Evolutionary conservation across 2,888 invertebrate species (phyloP), one percentile per base, ranked within the genome.

Genomic region (Drosophila diplacantha): DNA sequence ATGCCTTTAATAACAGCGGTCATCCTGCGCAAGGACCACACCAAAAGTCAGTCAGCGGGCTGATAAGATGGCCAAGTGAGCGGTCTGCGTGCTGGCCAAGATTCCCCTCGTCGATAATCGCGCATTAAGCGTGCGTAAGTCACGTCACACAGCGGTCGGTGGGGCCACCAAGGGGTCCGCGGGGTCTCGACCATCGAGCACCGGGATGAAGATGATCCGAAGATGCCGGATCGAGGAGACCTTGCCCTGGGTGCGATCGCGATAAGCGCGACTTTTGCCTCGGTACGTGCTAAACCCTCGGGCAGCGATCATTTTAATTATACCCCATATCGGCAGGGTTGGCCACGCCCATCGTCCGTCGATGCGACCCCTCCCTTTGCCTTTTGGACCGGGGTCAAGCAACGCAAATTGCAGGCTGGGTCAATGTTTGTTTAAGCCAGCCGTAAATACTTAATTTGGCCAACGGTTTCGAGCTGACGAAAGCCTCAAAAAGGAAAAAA

Each of bases 221-320:
- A 37, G 61, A 61, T 50, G 60, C 52, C 35, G 61, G 50, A 44
- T 58, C 53, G 43, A 69, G 50, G 65, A 79, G 83, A 86, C 85
- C 86, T 85, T 86, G 85, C 85, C 85, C 84, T 83, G 81, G 85
- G 85, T 81, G 80, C 71, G 75, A 80, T 80, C 80, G 82, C 80
- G 80, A 80, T 80, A 80, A 83, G 84, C 82, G 82, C 81, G 81
- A 83, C 78, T 78, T 80, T 82, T 80, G 81, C 78, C 78, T 78
- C 81, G 80, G 78, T 83, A 83, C 83, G 78, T 78, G 78, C 78
- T 78, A 78, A 81, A 73, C 73, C 83, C 78, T 65, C 49, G 74
- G 47, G 46, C 75, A 69, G 81, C 66, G 73, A 81, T 78, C 83
- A 83, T 78, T 78, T 78, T 78, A 78, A 78, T 78, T 78, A 78